These are phyloP conservation scores for Capromys pilorides DNA, from an alignment of 2,797 vertebrate species.

Conservation along the genomic window DNA sequence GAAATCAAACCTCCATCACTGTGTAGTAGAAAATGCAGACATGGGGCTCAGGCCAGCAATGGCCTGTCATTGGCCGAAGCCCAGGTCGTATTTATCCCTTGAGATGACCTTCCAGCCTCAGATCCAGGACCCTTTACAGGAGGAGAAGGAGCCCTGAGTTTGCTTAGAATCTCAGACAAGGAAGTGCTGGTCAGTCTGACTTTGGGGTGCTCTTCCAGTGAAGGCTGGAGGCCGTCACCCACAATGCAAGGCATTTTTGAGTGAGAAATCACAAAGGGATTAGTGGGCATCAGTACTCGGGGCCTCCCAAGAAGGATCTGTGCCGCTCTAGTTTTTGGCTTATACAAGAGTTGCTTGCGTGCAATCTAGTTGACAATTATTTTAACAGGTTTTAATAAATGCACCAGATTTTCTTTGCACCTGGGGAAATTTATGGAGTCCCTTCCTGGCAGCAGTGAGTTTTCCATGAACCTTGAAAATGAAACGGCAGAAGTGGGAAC, in stretches of 20 bases:
- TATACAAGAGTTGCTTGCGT: constrained; percentile 6
- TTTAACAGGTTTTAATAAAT: constrained; percentile 45
- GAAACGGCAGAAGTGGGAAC: constrained; percentile 3
- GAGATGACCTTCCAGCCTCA: not conserved
- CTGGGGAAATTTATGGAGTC: constrained; percentile 37
- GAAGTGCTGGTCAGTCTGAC: not conserved
- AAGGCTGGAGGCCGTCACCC: not conserved
- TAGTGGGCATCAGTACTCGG: not conserved
- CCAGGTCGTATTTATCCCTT: not conserved
- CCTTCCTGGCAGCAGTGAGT: constrained; percentile 11
- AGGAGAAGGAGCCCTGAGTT: not conserved
- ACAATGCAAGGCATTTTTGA: not conserved
- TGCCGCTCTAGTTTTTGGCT: not conserved
- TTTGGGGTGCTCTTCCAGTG: not conserved
- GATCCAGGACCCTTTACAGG: not conserved
- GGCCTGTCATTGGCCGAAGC: not conserved
- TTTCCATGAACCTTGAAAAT: constrained; percentile 48
- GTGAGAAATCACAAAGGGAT: not conserved
- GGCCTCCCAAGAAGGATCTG: not conserved
- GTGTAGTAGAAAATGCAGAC: fast-evolving
- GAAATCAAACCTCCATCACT: not conserved
- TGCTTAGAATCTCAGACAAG: not conserved
- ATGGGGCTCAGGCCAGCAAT: not conserved
- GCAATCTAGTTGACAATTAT: not conserved
- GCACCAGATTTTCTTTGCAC: constrained; percentile 42